Evolutionary conservation across 2,113 vertebrate genomes (phyloP).

Genomic region (Caretta caretta): DNA sequence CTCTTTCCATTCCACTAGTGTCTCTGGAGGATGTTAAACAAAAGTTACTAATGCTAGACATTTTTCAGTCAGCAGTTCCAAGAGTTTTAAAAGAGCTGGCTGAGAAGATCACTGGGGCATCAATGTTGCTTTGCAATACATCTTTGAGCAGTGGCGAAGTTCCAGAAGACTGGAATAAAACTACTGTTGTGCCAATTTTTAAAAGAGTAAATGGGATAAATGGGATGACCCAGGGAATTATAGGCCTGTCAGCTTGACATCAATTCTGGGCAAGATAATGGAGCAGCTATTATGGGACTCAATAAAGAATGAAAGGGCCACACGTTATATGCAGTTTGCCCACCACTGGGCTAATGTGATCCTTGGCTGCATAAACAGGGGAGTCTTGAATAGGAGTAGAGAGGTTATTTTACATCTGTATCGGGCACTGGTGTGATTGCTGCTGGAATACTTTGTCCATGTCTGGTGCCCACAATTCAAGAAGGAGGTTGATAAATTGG

Average conservation of each 20-base stretch:
- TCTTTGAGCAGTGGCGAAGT: neutral
- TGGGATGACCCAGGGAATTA: neutral
- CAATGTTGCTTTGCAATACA: neutral
- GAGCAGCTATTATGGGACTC: neutral
- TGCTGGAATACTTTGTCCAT: too few species aligned
- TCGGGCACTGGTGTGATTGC: too few species aligned
- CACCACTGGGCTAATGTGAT: too few species aligned
- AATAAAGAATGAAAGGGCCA: neutral
- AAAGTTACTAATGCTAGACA: neutral
- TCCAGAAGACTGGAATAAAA: neutral
- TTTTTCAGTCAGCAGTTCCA: neutral
- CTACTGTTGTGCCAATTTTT: neutral
- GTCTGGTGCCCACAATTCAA: too few species aligned
- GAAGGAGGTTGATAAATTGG: too few species aligned
- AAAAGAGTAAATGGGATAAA: neutral
- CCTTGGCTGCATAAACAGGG: too few species aligned
- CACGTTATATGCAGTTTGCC: too few species aligned
- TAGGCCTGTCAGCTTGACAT: neutral
- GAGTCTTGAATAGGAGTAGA: too few species aligned
- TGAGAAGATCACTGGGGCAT: neutral
- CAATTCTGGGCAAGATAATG: neutral
- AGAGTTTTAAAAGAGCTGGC: neutral
- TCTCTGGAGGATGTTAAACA: neutral
- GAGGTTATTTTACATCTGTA: too few species aligned
- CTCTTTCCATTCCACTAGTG: neutral